Conservation (phyloP, 2,888 invertebrate genomes). For the Zelleria hepariella region DNA sequence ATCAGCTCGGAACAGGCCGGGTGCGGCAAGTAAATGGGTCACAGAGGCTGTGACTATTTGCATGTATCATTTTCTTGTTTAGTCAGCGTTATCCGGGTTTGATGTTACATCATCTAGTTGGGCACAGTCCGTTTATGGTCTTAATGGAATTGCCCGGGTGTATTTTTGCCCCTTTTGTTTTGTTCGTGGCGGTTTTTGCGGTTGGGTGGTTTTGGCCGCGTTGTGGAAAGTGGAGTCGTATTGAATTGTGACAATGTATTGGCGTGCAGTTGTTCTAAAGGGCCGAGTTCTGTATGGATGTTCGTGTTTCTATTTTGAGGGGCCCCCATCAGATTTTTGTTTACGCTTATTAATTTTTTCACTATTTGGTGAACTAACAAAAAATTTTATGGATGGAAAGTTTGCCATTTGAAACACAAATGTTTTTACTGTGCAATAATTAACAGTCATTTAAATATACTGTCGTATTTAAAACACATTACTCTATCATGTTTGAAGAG, state of each 20-base stretch:
- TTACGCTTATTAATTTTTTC: too few relatives aligned
- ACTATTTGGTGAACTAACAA: too few relatives aligned
- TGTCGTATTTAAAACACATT: too few relatives aligned
- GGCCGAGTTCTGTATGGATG: too few relatives aligned
- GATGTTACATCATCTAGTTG: slow-evolving; percentile 3
- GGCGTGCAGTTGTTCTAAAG: neutral
- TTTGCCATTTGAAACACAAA: too few relatives aligned
- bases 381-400: too few relatives aligned
- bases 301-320: too few relatives aligned
- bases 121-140: neutral
- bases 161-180: neutral
- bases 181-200: neutral
- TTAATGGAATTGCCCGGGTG: neutral
- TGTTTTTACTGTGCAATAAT: too few relatives aligned
- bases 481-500: too few relatives aligned
- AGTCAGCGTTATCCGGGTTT: slow-evolving; percentile 25
- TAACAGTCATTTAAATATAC: too few relatives aligned
- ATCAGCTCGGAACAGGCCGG: slow-evolving; percentile 24
- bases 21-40: slow-evolving; percentile 7
- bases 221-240: neutral
- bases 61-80: slow-evolving; percentile 48
- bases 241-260: neutral
- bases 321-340: too few relatives aligned
- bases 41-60: slow-evolving; percentile 26
- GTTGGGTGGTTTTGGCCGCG: neutral